Conservation (phyloP, 2,888 invertebrate species). For the Melieria omissa region DNA sequence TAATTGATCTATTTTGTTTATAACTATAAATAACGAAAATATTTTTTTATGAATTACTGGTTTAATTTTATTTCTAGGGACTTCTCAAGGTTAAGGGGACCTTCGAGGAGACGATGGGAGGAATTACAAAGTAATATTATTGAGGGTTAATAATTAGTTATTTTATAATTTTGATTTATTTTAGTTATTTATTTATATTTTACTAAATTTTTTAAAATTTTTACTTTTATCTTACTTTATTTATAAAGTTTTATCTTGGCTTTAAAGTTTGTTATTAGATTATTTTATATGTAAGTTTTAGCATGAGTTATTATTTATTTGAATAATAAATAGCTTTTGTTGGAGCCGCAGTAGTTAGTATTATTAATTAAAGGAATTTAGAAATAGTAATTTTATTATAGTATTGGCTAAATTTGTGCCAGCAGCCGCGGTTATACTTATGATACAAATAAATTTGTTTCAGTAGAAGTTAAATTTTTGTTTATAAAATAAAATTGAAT, state of each 20-base stretch:
- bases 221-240: slow-evolving; percentile 53
- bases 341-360: slow-evolving; percentile 68
- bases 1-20: slow-evolving; percentile 14
- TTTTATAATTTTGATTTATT: neutral
- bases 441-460: slow-evolving; percentile 70
- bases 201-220: slow-evolving; percentile 22
- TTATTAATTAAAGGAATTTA: slow-evolving; percentile 73
- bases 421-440: slow-evolving; percentile 79
- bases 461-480: slow-evolving; percentile 70
- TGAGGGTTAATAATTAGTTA: slow-evolving; percentile 4
- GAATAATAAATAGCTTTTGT: slow-evolving; percentile 62
- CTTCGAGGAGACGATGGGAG: no score
- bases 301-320: slow-evolving; percentile 66
- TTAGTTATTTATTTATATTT: slow-evolving; percentile 8
- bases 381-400: slow-evolving; percentile 72
- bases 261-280: slow-evolving; percentile 63
- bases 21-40: slow-evolving; percentile 14
- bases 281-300: slow-evolving; percentile 72
- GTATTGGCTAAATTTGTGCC: slow-evolving; percentile 72
- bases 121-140: slow-evolving; percentile 3
- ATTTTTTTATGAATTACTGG: neutral
- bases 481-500: slow-evolving; percentile 72
- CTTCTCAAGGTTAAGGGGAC: neutral
- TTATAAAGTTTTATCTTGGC: no score
- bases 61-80: neutral